These are phyloP conservation scores for Ptilodon capucinus DNA, from an alignment of 2,888 invertebrate species.

Conservation along the genomic window DNA sequence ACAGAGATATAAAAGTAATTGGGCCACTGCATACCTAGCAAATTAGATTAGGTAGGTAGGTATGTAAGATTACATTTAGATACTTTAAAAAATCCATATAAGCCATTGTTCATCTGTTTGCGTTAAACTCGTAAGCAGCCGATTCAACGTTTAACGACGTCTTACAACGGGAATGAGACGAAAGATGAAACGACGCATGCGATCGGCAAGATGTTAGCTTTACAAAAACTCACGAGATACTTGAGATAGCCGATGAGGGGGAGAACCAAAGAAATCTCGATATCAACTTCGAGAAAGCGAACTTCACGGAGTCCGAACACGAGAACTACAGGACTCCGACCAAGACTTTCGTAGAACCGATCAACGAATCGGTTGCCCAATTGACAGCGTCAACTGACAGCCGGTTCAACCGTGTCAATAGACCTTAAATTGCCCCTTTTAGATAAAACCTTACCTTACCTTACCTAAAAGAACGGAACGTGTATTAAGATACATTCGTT, in stretches of 20 bases:
- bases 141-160: neutral
- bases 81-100: no score
- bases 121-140: no score
- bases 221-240: constrained; percentile 61
- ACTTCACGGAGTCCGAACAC: constrained; percentile 58
- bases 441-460: no score
- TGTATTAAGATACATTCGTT: no score
- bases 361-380: constrained; percentile 63
- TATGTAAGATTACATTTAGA: no score
- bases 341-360: constrained; percentile 61
- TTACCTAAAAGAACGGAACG: no score
- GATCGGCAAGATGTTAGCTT: constrained; percentile 32
- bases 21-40: no score
- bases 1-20: no score
- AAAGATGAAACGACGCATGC: constrained; percentile 58
- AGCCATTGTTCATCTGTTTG: no score
- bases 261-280: constrained; percentile 46
- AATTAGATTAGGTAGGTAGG: no score
- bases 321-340: constrained; percentile 67
- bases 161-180: constrained; percentile 31
- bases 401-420: no score
- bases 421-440: no score
- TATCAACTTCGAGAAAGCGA: constrained; percentile 63
- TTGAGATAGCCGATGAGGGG: constrained; percentile 57
- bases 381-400: constrained; percentile 71